Percentiles rank a stretch among this genome's conserved stretches.
phyloP scores from a whole-genome alignment of 92 coral and sea anemone genomes.

The Umimayanthus kanabou region DNA sequence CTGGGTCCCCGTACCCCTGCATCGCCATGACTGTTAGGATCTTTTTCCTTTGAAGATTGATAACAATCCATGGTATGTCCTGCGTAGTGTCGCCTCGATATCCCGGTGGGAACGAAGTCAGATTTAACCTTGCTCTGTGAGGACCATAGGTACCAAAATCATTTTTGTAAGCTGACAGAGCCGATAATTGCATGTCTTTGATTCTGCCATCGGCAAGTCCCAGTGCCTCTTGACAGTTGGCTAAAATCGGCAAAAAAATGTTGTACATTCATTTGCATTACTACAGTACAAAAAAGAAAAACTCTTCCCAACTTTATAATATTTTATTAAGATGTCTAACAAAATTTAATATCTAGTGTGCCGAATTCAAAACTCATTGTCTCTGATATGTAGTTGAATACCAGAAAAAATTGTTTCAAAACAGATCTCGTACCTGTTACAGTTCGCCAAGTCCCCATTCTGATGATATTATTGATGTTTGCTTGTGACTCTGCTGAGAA shows the following conservation, averaged over 20 bases:
- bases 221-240: slow-evolving; percentile 67
- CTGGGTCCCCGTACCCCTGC: slow-evolving; percentile 81
- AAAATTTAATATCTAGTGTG: not conserved
- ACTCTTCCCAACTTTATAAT: not conserved
- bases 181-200: slow-evolving; percentile 70
- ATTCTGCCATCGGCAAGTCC: slow-evolving; percentile 71
- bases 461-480: not conserved
- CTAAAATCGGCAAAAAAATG: slow-evolving; percentile 42
- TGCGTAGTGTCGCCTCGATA: slow-evolving; percentile 64
- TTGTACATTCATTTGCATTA: not conserved
- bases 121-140: slow-evolving; percentile 78
- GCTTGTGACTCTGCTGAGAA: not conserved
- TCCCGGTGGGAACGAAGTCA: slow-evolving; percentile 80
- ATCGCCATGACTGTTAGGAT: slow-evolving; percentile 78
- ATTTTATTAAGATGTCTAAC: not conserved
- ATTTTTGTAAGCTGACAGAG: slow-evolving; percentile 59
- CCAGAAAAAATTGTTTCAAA: not conserved
- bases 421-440: slow-evolving; percentile 24
- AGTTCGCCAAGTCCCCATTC: not conserved
- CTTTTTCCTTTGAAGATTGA: slow-evolving; percentile 64
- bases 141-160: slow-evolving; percentile 79
- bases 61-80: slow-evolving; percentile 65
- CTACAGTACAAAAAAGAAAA: not conserved
- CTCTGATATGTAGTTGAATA: not conserved
- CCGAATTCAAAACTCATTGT: not conserved